A percentile compares a stretch with the other conserved stretches of the same genome.
Evolutionary conservation across 2,113 vertebrate genomes (phyloP).

Genomic region (Ammodytes dubius): DNA sequence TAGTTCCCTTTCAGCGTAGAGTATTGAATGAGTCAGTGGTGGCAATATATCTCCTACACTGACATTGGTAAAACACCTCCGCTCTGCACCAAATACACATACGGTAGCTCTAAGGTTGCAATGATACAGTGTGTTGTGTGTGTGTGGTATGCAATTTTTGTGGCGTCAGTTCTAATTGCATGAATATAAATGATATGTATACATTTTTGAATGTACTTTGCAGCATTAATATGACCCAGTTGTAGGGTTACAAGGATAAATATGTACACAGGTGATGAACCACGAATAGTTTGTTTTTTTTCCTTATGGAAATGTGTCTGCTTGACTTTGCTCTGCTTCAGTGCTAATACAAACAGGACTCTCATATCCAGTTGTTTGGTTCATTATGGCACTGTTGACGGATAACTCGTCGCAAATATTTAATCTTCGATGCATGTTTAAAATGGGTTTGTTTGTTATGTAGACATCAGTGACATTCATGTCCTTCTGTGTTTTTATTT

Average conservation of each 20-base stretch:
- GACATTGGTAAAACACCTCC: neutral
- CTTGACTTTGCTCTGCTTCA: conserved; percentile 29
- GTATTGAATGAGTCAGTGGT: neutral
- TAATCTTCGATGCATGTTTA: neutral
- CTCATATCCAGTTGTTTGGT: neutral
- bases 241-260: conserved; percentile 17
- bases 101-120: neutral
- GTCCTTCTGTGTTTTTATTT: neutral
- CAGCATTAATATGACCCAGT: conserved; percentile 3
- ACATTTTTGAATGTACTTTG: conserved; percentile 23
- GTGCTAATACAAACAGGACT: conserved; percentile 7
- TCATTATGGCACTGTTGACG: neutral
- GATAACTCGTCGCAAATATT: neutral
- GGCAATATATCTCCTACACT: conserved; percentile 2
- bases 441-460: neutral
- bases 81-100: conserved; percentile 1
- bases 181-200: conserved; percentile 20
- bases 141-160: conserved; percentile 7
- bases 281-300: conserved; percentile 30
- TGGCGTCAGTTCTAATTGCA: conserved; percentile 31
- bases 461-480: neutral
- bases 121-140: neutral
- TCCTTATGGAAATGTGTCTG: conserved; percentile 13
- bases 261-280: conserved; percentile 28
- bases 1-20: conserved; percentile 8